Base-by-base conservation (phyloP, 2,888 invertebrate genomes). In the Cataglyphis altisquamis region DNA sequence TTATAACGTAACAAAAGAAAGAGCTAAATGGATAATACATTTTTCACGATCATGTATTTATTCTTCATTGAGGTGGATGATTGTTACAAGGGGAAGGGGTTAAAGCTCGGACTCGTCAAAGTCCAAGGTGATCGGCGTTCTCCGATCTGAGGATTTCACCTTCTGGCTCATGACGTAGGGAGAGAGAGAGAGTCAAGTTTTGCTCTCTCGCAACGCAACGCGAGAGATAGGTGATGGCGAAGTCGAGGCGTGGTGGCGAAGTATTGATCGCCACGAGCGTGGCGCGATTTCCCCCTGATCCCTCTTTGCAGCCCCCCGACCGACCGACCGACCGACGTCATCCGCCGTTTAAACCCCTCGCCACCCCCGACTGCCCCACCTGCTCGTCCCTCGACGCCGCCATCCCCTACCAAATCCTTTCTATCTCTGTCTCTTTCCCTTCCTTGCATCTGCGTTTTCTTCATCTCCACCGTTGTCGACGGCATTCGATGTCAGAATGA, bases 231-330 rank as follows among this genome's bases (percentile, higher is more conserved):
- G 91, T 89, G 90, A 92, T 93, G 91, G 90, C 90, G 60, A 80
- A 80, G 73, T 91, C 92, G 94, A 94, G 94, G 94, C 94, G 94
- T 94, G 78, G 78, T 80, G 94, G 94, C 94, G 92, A 91, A 92
- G 94, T 94, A 94, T 94, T 94, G 94, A 94, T 94, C 94, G 93
- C 84, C 88, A 29, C 78, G 60, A 80, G 73, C 78, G 78, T 78
- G 78, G 78, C 90, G 91, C 91, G 91, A 91, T 90, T 91, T 92
- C 92, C 92, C 91, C 92, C 91, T 88, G 83, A 89, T 87, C 87
- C 85, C 87, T 90, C 92, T 89, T 88, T 55, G 39, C 73, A 45
- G 18, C 57, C 45, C 45, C 48, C 48, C 77, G n/a, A 64, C 74
- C 66, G 78, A 78, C 70, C 78, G 78, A 72, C 78, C 90, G 87